phyloP scores from a whole-genome alignment of 1,140 invertebrate species.

The Listronotus oregonensis region DNA sequence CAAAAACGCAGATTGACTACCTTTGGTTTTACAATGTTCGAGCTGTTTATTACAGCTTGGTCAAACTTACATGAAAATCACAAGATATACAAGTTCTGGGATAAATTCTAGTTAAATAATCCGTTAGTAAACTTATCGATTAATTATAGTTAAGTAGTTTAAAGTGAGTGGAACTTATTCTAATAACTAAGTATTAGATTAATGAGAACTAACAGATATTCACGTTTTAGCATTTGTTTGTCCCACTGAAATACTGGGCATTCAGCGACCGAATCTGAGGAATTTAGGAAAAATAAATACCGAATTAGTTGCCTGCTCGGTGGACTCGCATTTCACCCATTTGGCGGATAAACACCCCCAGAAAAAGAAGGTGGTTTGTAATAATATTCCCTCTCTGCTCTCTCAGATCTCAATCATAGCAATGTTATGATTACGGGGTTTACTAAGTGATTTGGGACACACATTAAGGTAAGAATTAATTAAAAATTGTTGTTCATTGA shows the following conservation, averaged over 20 bases:
- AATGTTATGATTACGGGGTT: conserved; percentile 92
- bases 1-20: no score
- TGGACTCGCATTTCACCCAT: conserved; percentile 95
- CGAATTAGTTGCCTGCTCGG: conserved; percentile 91
- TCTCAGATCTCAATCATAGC: conserved; percentile 90
- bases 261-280: conserved; percentile 91
- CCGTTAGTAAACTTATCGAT: no score
- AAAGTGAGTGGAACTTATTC: no score
- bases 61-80: no score
- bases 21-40: no score
- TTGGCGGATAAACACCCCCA: conserved; percentile 93
- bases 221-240: conserved; percentile 87
- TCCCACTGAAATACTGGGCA: conserved; percentile 93
- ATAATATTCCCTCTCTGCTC: conserved; percentile 89
- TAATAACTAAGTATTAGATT: no score
- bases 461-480: conserved; percentile 69
- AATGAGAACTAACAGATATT: conserved; percentile 9
- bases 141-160: no score
- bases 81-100: no score
- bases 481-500: no score
- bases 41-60: no score
- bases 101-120: no score
- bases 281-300: conserved; percentile 85
- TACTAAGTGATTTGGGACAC: conserved; percentile 84
- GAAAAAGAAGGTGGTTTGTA: conserved; percentile 86